Conservation (phyloP, 2,113 vertebrate species). For the Lophotis ruficrista region DNA sequence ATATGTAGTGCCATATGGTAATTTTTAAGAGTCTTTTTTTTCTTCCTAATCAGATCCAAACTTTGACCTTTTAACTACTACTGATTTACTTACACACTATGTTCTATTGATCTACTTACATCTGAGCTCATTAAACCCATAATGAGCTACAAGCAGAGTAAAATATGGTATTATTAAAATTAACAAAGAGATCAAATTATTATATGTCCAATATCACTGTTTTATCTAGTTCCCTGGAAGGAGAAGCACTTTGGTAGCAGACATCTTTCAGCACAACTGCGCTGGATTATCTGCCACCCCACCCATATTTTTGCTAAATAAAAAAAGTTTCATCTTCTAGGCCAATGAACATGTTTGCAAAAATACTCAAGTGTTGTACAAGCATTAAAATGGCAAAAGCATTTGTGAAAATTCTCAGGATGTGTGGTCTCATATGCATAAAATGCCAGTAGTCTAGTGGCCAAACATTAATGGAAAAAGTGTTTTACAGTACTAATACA, state of each 20-base stretch:
- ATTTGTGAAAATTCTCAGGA: background rate
- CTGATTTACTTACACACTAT: conserved; percentile 18
- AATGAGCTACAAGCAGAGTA: background rate
- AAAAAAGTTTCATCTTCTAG: background rate
- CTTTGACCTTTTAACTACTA: conserved; percentile 48
- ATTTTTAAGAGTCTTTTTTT: conserved; percentile 1
- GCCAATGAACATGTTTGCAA: background rate
- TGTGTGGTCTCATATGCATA: background rate
- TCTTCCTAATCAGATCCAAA: background rate
- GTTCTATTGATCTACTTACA: conserved; percentile 44
- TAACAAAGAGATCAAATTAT: background rate
- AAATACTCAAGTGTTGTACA: background rate
- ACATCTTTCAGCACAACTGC: background rate
- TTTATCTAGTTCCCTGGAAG: background rate
- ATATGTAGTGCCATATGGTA: background rate
- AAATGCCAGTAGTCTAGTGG: background rate
- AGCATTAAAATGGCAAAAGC: background rate
- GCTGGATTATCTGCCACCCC: background rate
- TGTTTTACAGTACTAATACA: background rate
- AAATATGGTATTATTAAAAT: background rate
- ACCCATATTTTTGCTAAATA: background rate
- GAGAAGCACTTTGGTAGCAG: background rate
- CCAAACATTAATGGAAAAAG: background rate
- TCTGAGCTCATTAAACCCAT: conserved; percentile 40
- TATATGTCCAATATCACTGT: background rate